Evolutionary conservation across 2,888 invertebrate species (phyloP).

Genomic region (Latrodectus elegans): DNA sequence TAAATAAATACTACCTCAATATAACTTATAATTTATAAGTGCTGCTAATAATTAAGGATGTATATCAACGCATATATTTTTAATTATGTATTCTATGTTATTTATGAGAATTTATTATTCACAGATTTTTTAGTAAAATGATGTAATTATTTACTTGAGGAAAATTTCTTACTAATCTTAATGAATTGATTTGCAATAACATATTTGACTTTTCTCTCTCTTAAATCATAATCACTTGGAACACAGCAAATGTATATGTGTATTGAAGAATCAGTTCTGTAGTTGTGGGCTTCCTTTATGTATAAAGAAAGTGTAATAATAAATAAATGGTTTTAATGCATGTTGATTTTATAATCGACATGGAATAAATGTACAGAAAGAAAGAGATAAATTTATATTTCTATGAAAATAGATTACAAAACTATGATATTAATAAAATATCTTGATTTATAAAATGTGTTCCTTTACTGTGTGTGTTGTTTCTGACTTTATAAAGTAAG

Average conservation of each 20-base stretch:
- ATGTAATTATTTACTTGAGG: too few relatives aligned
- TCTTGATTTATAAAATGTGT: too few relatives aligned
- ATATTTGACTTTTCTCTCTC: not conserved
- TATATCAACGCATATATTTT: not conserved
- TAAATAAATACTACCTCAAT: too few relatives aligned
- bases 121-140: too few relatives aligned
- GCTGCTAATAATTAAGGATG: not conserved
- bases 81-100: not conserved
- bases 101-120: too few relatives aligned
- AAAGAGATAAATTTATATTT: not conserved
- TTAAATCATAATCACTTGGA: not conserved
- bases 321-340: not conserved
- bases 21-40: too few relatives aligned
- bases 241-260: too few relatives aligned
- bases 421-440: not conserved
- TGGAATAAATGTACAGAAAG: conserved; percentile 1
- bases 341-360: conserved; percentile 1
- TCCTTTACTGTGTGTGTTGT: too few relatives aligned
- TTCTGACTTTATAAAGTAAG: too few relatives aligned
- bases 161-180: too few relatives aligned
- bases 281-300: conserved; percentile 66
- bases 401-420: conserved; percentile 2
- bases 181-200: too few relatives aligned
- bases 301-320: not conserved
- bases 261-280: conserved; percentile 33